A percentile compares a stretch with the other conserved stretches of the same genome.
phyloP scores from a whole-genome alignment of 2,113 vertebrate genomes.

The Microtus pennsylvanicus region DNA sequence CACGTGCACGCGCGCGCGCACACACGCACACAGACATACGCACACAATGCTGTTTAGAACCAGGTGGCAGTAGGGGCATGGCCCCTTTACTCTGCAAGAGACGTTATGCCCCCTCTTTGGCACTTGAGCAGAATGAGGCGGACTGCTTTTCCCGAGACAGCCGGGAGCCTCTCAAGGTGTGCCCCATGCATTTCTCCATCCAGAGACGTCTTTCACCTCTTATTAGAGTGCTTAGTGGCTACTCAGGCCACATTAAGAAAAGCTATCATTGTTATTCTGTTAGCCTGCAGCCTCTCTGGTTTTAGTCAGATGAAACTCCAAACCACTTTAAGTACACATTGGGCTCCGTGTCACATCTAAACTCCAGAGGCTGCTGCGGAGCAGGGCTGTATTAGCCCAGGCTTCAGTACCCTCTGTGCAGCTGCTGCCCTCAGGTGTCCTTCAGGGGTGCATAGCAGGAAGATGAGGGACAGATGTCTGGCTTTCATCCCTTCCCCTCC shows the following conservation, averaged over 20 bases:
- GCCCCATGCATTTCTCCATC: neutral
- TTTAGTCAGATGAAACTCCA: constrained; percentile 56
- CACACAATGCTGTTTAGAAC: neutral
- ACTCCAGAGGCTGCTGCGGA: neutral
- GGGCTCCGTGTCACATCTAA: neutral
- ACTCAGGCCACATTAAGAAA: constrained; percentile 21
- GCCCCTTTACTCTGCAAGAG: neutral
- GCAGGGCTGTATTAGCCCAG: too few species aligned
- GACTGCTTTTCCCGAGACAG: neutral
- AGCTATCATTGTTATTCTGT: constrained; percentile 33
- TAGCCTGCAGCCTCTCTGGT: constrained; percentile 35
- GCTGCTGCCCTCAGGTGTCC: neutral
- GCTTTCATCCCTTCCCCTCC: neutral
- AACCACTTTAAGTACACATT: constrained; percentile 42
- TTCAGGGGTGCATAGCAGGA: neutral
- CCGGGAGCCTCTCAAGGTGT: constrained; percentile 28
- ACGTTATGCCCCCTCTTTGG: neutral
- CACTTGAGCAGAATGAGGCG: neutral
- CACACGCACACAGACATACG: neutral
- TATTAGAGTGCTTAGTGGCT: constrained; percentile 30
- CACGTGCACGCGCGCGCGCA: too few species aligned
- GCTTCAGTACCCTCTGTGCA: neutral
- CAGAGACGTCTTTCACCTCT: constrained; percentile 26
- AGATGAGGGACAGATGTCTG: neutral
- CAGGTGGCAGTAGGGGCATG: neutral